Percentiles rank a stretch among this genome's conserved stretches.
phyloP scores from a whole-genome alignment of 2,888 invertebrate genomes.

The Diarsia brunnea region DNA sequence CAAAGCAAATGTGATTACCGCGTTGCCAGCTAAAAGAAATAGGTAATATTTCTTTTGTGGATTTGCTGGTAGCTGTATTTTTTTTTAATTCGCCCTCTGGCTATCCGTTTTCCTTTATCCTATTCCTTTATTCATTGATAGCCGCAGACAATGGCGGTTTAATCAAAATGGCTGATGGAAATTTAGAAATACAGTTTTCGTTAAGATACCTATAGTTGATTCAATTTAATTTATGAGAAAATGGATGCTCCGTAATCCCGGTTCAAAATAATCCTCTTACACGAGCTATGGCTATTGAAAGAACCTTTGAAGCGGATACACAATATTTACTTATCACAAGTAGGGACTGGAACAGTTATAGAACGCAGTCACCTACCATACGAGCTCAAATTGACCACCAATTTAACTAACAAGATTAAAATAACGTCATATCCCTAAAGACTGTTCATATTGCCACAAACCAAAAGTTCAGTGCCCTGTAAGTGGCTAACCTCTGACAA shows the following conservation, averaged over 20 bases:
- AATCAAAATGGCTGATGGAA: constrained; percentile 66
- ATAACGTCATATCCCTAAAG: constrained; percentile 16
- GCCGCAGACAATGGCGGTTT: constrained; percentile 67
- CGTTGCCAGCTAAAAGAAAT: constrained; percentile 87
- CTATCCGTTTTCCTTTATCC: constrained; percentile 70
- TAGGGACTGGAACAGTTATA: not conserved
- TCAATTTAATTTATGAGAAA: constrained; percentile 31
- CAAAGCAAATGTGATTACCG: constrained; percentile 90
- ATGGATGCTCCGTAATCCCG: constrained; percentile 9
- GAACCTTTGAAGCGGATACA: not conserved
- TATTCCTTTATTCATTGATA: constrained; percentile 70
- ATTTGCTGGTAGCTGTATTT: constrained; percentile 73
- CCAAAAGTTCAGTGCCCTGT: constrained; percentile 24
- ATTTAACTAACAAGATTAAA: constrained; percentile 45
- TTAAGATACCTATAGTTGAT: constrained; percentile 16
- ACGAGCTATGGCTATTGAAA: constrained; percentile 1
- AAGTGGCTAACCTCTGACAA: constrained; percentile 1
- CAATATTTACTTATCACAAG: not conserved
- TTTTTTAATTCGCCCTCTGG: constrained; percentile 70
- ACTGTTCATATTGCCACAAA: not conserved
- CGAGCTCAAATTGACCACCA: constrained; percentile 7
- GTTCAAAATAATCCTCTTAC: constrained; percentile 29
- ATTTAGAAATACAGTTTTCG: constrained; percentile 61
- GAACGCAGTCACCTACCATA: not conserved
- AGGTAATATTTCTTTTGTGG: constrained; percentile 88